Percentiles rank a stretch among this genome's conserved stretches.
Conservation (phyloP, 2,888 invertebrate genomes). For the Nysson spinosus region DNA sequence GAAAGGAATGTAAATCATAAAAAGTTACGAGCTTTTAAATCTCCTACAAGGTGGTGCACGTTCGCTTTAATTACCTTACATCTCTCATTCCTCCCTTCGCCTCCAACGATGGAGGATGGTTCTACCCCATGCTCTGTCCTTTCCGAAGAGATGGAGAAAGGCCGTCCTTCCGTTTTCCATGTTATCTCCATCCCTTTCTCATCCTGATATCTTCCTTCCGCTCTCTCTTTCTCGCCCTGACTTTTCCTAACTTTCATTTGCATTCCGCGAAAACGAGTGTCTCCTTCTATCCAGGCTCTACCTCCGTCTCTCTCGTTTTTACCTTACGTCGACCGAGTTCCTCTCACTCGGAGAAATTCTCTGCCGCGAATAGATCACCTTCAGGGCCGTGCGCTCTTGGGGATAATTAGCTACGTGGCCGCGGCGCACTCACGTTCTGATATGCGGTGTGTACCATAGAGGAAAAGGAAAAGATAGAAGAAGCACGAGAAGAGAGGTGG, state of each 20-base stretch:
- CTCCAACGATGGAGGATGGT: constrained; percentile 50
- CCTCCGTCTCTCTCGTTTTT: constrained; percentile 24
- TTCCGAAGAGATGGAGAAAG: constrained; percentile 21
- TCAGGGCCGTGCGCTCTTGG: constrained; percentile 68
- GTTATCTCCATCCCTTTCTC: constrained; percentile 1
- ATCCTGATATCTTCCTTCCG: constrained; percentile 11
- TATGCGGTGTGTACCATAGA: constrained; percentile 53
- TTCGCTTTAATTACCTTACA: constrained; percentile 77
- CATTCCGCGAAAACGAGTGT: constrained; percentile 66
- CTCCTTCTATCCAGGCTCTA: constrained; percentile 24
- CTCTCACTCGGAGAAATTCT: constrained; percentile 62
- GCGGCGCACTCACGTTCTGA: constrained; percentile 60
- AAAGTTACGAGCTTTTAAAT: constrained; percentile 78
- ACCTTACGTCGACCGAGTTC: constrained; percentile 43
- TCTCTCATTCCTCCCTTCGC: constrained; percentile 72
- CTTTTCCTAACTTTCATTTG: constrained; percentile 66
- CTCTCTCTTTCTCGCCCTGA: constrained; percentile 20
- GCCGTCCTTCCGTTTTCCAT: constrained; percentile 27
- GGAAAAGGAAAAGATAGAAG: constrained; percentile 33
- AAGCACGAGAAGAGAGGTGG: constrained; percentile 6
- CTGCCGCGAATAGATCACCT: constrained; percentile 74
- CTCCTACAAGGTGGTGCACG: constrained; percentile 77
- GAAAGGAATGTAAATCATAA: constrained; percentile 78
- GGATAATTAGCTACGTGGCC: constrained; percentile 74
- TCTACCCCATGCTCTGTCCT: constrained; percentile 19